Evolutionary conservation across 2,113 vertebrate species (phyloP), one percentile per base, ranked within the genome.

Genomic region (Xenopus laevis): DNA sequence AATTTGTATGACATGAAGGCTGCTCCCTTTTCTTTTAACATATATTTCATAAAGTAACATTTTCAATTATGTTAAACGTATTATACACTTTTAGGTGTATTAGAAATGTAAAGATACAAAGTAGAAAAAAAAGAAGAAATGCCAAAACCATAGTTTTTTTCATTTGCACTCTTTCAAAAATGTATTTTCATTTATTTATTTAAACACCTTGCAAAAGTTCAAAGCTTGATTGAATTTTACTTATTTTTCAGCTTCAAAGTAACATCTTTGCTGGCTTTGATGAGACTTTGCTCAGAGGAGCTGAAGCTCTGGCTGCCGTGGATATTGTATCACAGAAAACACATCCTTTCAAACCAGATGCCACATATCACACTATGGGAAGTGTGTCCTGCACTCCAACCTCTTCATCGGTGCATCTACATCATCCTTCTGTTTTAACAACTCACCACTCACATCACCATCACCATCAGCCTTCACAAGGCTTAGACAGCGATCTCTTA

Each of bases 301-400:
- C 95, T 0, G 95, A 96, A 88, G 95, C 95, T 76, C 86, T 96
- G 87, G 95, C 95, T 20, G 95, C 95, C 0, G 95, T 96, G 90
- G 95, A 96, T 83, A 93, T 96, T 17, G 93, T 94, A 21, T 85
- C 94, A 0, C 95, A 95, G 83, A 95, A 95, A 83, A 93, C 87
- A 11, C 94, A 95, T 68, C 95, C 95, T n/a, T 97, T 94, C 89
- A 97, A 97, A 79, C 94, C 95, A 1, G 95, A 96, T 79, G 95
- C 95, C 72, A 96, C 95, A 47, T 97, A 97, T 86, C 95, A 97
- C 89, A 97, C 94, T 85, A 97, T 97, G 95, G 95, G 92, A 83
- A 91, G 94, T 81, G 95, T 96, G 86, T 92, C 93, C 71, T 95
- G 93, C 86, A 92, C 94, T 57, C 93, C 94, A 30, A 93, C 93